Evolutionary conservation across 2,113 vertebrate species (phyloP), one percentile per base, ranked within the genome.

Genomic region (Callopanchax toddi): DNA sequence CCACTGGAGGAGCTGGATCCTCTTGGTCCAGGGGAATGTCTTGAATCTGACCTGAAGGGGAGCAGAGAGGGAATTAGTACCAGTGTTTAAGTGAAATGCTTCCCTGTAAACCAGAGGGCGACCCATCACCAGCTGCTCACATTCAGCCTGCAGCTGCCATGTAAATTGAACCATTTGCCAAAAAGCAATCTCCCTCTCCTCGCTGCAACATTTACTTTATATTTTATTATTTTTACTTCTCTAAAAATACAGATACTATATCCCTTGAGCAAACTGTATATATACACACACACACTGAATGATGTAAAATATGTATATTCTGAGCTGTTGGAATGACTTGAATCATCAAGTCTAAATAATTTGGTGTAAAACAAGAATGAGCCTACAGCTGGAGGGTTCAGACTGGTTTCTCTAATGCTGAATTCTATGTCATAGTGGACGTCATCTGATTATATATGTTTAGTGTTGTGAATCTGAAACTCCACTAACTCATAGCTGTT

Each of bases 21-120:
- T 85, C 86, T 34, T 85, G 80, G 46, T 68, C 46, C 16, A 89
- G 52, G 13, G 80, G 7, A 17, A 87, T 50, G 3, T 90, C 86
- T 45, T 87, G 84, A 10, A 84, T 67, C 66, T 86, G 82, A 80
- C 83, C 87, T 90, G 75, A 10, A 25, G 1, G 4, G 7, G 46
- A 54, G 29, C 29, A 6, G 29, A 32, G 29, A 7, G 26, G 5
- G 65, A 10, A 7, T 11, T 12, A 20, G 16, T 37, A 15, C 8
- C 5, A 43, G 20, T 67, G 11, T 5, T 44, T 5, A 12, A 21
- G 44, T 26, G 1, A 45, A 55, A 46, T 11, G 23, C 44, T 49
- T 6, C 26, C 25, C 13, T 1, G 7, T 52, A 40, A 34, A 42
- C 49, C 17, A 20, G 49, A 2, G 12, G 45, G 54, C 44, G 52